Evolutionary conservation across 2,113 vertebrate species (phyloP).

Genomic region (Planiliza haematocheilus): DNA sequence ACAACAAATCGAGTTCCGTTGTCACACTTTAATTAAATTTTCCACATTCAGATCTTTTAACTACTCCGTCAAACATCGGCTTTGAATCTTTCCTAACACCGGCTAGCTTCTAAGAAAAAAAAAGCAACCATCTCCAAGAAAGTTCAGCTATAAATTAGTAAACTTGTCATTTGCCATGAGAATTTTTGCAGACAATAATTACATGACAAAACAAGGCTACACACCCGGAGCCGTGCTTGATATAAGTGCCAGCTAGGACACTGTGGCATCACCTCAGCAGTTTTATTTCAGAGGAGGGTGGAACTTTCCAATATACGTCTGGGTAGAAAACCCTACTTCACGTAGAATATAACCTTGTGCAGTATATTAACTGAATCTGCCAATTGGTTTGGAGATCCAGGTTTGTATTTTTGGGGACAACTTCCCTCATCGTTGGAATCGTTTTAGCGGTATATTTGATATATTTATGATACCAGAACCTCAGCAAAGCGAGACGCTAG

Average conservation of each 20-base stretch:
- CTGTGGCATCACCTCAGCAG: slow-evolving; percentile 40
- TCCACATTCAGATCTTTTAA: slow-evolving; percentile 1
- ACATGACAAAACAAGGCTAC: slow-evolving; percentile 50
- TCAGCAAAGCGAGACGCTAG: slow-evolving; percentile 4
- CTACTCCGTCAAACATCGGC: background rate
- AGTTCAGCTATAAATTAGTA: slow-evolving; percentile 58
- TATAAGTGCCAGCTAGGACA: slow-evolving; percentile 56
- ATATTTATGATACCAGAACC: background rate
- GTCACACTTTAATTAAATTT: background rate
- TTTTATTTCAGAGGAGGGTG: slow-evolving; percentile 11
- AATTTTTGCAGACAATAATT: slow-evolving; percentile 66
- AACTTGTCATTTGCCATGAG: slow-evolving; percentile 54
- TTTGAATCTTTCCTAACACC: slow-evolving; percentile 31
- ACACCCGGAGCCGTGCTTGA: slow-evolving; percentile 39
- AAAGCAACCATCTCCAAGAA: slow-evolving; percentile 35
- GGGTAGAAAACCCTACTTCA: slow-evolving; percentile 12
- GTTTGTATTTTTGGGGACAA: background rate
- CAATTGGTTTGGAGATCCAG: background rate
- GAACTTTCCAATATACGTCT: background rate
- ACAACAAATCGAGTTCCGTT: too few species aligned
- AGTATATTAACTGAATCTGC: background rate
- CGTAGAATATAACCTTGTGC: background rate
- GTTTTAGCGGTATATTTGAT: slow-evolving; percentile 14
- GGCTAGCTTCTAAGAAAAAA: slow-evolving; percentile 48
- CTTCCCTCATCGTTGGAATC: background rate